These are phyloP conservation scores for Adelosebastes latens DNA, from an alignment of 2,797 vertebrate species.

Conservation along the genomic window DNA sequence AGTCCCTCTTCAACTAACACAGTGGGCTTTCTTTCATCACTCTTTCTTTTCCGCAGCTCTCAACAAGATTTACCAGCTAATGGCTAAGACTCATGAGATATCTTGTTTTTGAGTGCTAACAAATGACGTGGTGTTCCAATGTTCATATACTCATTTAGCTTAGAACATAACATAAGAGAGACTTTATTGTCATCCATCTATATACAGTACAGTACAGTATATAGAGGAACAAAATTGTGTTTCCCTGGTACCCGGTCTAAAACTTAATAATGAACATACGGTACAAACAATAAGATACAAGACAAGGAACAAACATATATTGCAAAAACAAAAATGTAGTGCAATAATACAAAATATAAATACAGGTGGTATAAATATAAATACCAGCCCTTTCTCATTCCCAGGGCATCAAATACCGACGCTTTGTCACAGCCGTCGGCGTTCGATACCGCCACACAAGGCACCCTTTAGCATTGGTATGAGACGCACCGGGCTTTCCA, in stretches of 20 bases:
- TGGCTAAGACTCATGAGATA: neutral
- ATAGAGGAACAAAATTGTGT: neutral
- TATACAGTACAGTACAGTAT: neutral
- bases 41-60: neutral
- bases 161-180: neutral
- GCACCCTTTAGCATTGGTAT: no score
- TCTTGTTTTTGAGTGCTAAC: neutral
- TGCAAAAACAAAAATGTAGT: neutral
- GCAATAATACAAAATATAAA: neutral
- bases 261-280: neutral
- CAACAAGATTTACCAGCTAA: neutral
- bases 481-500: no score
- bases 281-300: neutral
- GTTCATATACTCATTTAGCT: neutral
- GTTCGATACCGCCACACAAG: no score
- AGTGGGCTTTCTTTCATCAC: neutral
- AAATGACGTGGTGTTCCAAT: neutral
- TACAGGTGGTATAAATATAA: neutral
- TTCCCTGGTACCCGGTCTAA: neutral
- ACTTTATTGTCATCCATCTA: neutral
- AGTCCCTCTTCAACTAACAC: neutral
- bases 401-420: no score
- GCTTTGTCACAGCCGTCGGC: no score
- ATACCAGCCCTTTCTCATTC: neutral
- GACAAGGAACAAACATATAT: neutral